These are phyloP conservation scores for Crocidura indochinensis DNA, from an alignment of 2,797 vertebrate genomes.

Conservation along the genomic window DNA sequence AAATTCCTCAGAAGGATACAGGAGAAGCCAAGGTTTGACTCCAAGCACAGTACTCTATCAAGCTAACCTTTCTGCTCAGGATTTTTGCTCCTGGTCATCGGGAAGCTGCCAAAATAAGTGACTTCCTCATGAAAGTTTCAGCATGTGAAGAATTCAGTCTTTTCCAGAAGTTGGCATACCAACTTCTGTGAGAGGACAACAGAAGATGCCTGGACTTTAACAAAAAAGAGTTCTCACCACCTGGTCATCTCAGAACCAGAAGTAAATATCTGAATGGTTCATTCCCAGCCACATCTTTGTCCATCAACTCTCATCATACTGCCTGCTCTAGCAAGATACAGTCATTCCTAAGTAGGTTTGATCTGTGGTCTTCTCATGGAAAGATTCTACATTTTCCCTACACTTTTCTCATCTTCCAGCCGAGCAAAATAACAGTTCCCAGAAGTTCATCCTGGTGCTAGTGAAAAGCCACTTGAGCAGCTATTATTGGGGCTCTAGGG, in stretches of 20 bases:
- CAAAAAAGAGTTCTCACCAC: not conserved
- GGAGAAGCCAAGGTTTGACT: not conserved
- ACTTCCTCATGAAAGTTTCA: not conserved
- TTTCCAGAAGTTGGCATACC: not conserved
- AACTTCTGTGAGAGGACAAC: not conserved
- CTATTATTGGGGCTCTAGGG: not conserved
- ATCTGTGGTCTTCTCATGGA: not conserved
- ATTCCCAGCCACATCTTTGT: not conserved
- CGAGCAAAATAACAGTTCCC: not conserved
- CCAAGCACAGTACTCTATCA: not conserved
- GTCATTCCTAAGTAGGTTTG: not conserved
- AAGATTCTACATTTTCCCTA: not conserved
- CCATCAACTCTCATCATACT: not conserved
- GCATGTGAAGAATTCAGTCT: not conserved
- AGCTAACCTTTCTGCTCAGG: not conserved
- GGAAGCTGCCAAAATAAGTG: slow-evolving; percentile 15
- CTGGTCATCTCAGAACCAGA: not conserved
- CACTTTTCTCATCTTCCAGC: not conserved
- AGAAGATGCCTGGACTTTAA: not conserved
- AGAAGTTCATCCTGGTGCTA: not conserved
- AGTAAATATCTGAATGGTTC: not conserved
- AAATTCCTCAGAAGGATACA: slow-evolving; percentile 16
- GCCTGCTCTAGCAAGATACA: not conserved
- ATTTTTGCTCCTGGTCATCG: not conserved
- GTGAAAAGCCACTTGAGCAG: not conserved